Percentiles rank a stretch among this genome's conserved stretches.
Evolutionary conservation across 2,797 vertebrate species (phyloP).

Genomic region (Tragelaphus oryx): DNA sequence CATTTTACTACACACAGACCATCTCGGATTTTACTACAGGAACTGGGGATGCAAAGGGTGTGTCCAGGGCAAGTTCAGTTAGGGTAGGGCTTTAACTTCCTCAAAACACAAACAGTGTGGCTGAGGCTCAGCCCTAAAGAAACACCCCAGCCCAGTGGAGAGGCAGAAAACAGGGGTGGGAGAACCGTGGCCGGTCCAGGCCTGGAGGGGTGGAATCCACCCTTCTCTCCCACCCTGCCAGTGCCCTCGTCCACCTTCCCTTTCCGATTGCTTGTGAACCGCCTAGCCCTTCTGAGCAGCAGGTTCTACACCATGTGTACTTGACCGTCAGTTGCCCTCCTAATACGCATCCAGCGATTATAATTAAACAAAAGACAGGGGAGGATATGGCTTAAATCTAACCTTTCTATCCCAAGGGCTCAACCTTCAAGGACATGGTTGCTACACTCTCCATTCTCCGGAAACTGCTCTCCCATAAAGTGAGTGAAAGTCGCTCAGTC

Average conservation of each 20-base stretch:
- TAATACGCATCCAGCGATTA: neutral
- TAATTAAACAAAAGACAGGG: neutral
- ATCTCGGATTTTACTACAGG: neutral
- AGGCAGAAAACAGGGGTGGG: neutral
- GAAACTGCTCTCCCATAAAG: neutral
- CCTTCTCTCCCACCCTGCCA: neutral
- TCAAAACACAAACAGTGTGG: neutral
- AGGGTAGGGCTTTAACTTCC: neutral
- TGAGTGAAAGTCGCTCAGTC: neutral
- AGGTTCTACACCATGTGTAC: neutral
- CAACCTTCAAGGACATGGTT: neutral
- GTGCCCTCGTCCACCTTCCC: accelerated
- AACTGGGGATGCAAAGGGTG: neutral
- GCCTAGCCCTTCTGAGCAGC: neutral
- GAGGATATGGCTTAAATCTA: neutral
- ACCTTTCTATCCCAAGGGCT: neutral
- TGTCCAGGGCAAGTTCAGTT: accelerated
- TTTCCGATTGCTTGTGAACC: accelerated
- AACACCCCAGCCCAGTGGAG: neutral
- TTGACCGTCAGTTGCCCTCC: neutral
- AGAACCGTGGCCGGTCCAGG: accelerated
- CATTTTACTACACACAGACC: neutral
- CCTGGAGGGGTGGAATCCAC: accelerated
- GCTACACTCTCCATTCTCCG: neutral
- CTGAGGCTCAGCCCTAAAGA: neutral